phyloP scores from a whole-genome alignment of 2,888 invertebrate species.

The Drosophila affinis region DNA sequence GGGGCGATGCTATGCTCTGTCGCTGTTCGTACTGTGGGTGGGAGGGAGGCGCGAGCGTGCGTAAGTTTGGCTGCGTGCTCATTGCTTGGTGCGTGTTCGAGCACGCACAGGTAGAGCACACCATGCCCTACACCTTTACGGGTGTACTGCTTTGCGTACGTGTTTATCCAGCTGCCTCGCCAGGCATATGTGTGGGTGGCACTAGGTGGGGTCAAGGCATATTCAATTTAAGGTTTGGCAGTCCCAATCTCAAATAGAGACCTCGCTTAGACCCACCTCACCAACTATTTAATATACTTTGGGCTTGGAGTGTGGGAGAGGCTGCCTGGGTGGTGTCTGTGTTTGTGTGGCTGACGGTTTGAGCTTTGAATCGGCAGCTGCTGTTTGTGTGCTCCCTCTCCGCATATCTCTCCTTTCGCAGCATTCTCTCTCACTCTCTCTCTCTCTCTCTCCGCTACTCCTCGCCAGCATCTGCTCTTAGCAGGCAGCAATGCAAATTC shows the following conservation, averaged over 20 bases:
- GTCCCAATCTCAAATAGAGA: neutral
- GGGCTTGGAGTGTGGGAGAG: neutral
- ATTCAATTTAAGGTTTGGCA: neutral
- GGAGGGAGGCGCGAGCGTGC: slow-evolving; percentile 35
- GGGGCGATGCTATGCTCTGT: slow-evolving; percentile 28
- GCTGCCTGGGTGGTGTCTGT: neutral
- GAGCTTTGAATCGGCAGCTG: slow-evolving; percentile 31
- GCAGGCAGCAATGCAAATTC: slow-evolving; percentile 71
- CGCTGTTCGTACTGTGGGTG: slow-evolving; percentile 19
- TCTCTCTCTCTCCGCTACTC: slow-evolving; percentile 11
- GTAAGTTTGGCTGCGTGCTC: slow-evolving; percentile 61
- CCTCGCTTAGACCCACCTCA: neutral
- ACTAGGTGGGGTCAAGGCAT: neutral
- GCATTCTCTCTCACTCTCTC: slow-evolving; percentile 13
- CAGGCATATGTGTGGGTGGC: neutral
- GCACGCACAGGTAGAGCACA: slow-evolving; percentile 27
- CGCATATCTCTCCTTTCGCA: neutral
- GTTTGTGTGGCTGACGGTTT: slow-evolving; percentile 6
- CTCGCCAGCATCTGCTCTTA: slow-evolving; percentile 33
- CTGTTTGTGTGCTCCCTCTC: slow-evolving; percentile 20
- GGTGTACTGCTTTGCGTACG: slow-evolving; percentile 19
- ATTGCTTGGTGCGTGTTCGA: slow-evolving; percentile 56
- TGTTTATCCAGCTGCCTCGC: slow-evolving; percentile 40
- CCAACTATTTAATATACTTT: neutral
- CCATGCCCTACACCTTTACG: neutral